A percentile compares a stretch with the other conserved stretches of the same genome.
Evolutionary conservation across 2,797 vertebrate species (phyloP).

Genomic region (Forpus xanthops): DNA sequence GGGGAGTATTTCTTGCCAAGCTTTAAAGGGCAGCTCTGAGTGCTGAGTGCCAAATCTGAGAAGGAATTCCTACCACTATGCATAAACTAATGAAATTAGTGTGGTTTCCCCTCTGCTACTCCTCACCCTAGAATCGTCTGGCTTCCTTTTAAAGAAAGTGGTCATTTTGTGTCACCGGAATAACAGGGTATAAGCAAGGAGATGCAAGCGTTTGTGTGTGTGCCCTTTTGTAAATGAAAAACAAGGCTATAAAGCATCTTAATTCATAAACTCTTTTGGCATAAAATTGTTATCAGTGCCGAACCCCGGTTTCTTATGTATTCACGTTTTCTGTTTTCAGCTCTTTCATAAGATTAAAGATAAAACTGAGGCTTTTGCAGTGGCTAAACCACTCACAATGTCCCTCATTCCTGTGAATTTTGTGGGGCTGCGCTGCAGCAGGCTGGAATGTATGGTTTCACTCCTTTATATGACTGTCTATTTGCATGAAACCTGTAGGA

Average conservation of each 20-base stretch:
- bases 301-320: background rate
- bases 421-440: background rate
- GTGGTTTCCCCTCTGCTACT: constrained; percentile 57
- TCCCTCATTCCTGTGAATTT: background rate
- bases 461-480: background rate
- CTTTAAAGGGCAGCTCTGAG: constrained; percentile 43
- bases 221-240: constrained; percentile 8
- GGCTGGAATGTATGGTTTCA: background rate
- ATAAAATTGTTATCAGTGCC: background rate
- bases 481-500: background rate
- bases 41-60: constrained; percentile 37
- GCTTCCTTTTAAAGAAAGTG: constrained; percentile 49
- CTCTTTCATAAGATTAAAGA: background rate
- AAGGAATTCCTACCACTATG: constrained; percentile 42
- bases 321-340: background rate
- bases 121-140: background rate
- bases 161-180: constrained; percentile 7
- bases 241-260: background rate
- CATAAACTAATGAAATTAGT: constrained; percentile 61
- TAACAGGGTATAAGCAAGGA: constrained; percentile 7
- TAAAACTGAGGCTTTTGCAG: background rate
- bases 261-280: background rate
- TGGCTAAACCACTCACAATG: background rate
- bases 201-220: background rate
- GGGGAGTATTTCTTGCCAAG: constrained; percentile 46